Percentiles rank a stretch among this genome's conserved stretches.
These are phyloP conservation scores for Meloidogyne floridensis DNA, from an alignment of 1,140 invertebrate species.

Conservation along the genomic window DNA sequence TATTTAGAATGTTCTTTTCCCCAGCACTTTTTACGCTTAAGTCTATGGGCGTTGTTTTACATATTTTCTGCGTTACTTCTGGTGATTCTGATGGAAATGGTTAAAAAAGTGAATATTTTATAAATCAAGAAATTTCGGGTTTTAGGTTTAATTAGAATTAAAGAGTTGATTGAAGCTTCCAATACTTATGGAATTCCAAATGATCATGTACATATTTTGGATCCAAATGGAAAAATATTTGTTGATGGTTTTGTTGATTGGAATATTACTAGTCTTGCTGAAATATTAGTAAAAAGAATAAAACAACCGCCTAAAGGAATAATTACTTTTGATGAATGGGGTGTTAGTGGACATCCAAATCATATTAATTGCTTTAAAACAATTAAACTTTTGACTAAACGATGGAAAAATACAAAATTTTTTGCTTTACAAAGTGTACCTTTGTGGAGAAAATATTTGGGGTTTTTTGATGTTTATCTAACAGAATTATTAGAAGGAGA, in stretches of 20 bases:
- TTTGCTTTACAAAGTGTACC: conserved; percentile 55
- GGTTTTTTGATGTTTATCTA: conserved; percentile 52
- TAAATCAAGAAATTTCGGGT: neutral
- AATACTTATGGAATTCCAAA: neutral
- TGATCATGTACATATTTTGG: conserved; percentile 74
- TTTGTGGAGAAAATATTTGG: conserved; percentile 77
- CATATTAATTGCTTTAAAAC: conserved; percentile 73
- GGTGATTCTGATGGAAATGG: conserved; percentile 70
- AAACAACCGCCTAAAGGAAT: conserved; percentile 66
- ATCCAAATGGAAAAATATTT: conserved; percentile 70
- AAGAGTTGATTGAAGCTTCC: conserved; percentile 10
- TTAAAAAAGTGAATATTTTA: neutral
- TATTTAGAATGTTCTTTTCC: conserved; percentile 84
- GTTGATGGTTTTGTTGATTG: conserved; percentile 74
- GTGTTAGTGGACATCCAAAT: conserved; percentile 85
- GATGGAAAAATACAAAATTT: conserved; percentile 44
- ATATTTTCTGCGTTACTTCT: conserved; percentile 82
- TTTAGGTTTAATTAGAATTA: conserved; percentile 13
- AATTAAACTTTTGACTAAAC: conserved; percentile 51
- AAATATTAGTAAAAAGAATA: conserved; percentile 71
- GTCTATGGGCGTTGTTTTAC: conserved; percentile 73
- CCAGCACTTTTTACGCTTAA: conserved; percentile 78
- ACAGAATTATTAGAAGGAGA: conserved; percentile 37
- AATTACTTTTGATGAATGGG: conserved; percentile 86
- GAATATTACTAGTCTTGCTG: conserved; percentile 2